A percentile compares a stretch with the other conserved stretches of the same genome.
phyloP scores from a whole-genome alignment of 2,113 vertebrate species.

The Leucoraja erinaceus region DNA sequence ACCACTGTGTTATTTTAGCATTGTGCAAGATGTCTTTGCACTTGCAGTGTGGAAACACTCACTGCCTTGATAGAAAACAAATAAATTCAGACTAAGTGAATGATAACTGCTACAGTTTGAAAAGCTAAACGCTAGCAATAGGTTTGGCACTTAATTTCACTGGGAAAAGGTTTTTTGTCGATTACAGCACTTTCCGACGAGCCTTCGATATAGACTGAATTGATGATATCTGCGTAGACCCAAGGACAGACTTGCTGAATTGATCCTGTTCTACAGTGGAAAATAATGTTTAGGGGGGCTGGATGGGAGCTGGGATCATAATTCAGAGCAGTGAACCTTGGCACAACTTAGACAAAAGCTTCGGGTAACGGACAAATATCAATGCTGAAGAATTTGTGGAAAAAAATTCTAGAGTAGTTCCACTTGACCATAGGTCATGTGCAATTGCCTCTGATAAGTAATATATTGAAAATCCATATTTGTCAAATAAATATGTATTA shows the following conservation, averaged over 20 bases:
- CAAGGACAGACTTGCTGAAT: neutral
- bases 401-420: neutral
- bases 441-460: neutral
- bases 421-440: neutral
- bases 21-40: neutral
- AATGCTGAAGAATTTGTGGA: neutral
- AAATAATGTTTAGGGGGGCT: too few species aligned
- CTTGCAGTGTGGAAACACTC: neutral
- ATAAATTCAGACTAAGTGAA: neutral
- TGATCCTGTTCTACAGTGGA: neutral
- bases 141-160: neutral
- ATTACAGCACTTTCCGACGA: neutral
- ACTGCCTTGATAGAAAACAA: neutral
- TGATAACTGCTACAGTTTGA: neutral
- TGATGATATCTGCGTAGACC: neutral
- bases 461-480: neutral
- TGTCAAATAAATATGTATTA: neutral
- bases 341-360: neutral
- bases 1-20: neutral
- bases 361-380: neutral
- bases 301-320: neutral
- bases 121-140: neutral
- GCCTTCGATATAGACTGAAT: neutral
- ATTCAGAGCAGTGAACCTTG: neutral
- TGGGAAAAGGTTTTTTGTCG: neutral